Evolutionary conservation across 2,888 invertebrate genomes (phyloP).

Genomic region (Rhopalosiphum nymphaeae): DNA sequence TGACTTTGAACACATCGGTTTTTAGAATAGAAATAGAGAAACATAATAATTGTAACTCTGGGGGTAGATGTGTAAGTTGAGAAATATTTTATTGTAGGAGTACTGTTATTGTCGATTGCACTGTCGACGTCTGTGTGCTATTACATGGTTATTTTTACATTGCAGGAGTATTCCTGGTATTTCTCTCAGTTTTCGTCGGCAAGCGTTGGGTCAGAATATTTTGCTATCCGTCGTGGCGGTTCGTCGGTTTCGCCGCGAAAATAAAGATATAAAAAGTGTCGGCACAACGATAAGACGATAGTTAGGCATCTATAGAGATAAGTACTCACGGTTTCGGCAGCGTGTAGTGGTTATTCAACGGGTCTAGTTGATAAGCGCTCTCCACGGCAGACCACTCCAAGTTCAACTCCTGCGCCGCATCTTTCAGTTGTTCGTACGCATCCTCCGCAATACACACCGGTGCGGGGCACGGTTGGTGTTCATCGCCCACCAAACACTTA

Average conservation of each 20-base stretch:
- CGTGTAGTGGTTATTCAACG: conserved; percentile 40
- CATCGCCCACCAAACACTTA: conserved; percentile 69
- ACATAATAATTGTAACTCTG: not conserved
- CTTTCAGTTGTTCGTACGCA: conserved; percentile 67
- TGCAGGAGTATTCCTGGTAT: not conserved
- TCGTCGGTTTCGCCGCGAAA: not conserved
- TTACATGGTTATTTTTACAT: not conserved
- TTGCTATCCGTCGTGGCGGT: not conserved
- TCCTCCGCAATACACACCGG: conserved; percentile 67
- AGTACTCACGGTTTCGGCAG: conserved; percentile 56
- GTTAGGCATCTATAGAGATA: not conserved
- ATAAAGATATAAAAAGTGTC: not conserved
- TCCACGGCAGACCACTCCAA: conserved; percentile 68
- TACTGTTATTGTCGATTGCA: not conserved
- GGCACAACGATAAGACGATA: not conserved
- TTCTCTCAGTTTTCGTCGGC: not conserved
- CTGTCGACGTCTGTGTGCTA: not conserved
- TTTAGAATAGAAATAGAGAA: not conserved
- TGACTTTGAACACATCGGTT: not conserved
- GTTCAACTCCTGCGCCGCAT: conserved; percentile 67
- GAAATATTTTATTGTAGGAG: not conserved
- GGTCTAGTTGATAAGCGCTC: conserved; percentile 37
- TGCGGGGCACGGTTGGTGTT: conserved; percentile 68
- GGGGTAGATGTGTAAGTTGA: not conserved
- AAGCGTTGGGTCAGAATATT: not conserved